Evolutionary conservation across 2,888 invertebrate genomes (phyloP).

Genomic region (Sialis fuliginosa): DNA sequence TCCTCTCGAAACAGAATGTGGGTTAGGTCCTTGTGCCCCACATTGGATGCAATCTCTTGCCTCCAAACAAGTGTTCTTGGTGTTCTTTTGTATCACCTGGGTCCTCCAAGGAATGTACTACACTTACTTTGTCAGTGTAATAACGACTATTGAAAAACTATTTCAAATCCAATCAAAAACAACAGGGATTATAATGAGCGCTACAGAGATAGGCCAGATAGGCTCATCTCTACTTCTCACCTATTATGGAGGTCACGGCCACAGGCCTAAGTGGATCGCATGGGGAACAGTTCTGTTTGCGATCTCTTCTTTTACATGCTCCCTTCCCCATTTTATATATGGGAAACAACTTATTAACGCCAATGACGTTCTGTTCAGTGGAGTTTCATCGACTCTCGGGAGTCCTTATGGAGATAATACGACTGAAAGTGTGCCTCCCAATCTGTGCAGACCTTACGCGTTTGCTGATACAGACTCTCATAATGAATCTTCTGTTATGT

Average conservation of each 20-base stretch:
- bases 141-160: constrained; percentile 83
- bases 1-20: constrained; percentile 46
- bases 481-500: constrained; percentile 9
- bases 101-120: constrained; percentile 82
- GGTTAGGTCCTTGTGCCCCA: constrained; percentile 63
- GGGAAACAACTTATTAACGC: constrained; percentile 51
- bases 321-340: constrained; percentile 73
- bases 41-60: constrained; percentile 60
- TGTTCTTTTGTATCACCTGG: constrained; percentile 76
- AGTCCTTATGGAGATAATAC: constrained; percentile 13
- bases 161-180: constrained; percentile 85
- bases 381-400: constrained; percentile 16
- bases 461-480: constrained; percentile 8
- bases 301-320: constrained; percentile 69
- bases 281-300: constrained; percentile 83
- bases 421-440: constrained; percentile 19
- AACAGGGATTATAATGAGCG: constrained; percentile 75
- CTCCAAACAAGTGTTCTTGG: constrained; percentile 75
- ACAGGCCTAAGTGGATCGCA: constrained; percentile 85
- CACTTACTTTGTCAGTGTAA: constrained; percentile 85
- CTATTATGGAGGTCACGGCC: constrained; percentile 81
- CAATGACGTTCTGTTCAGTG: constrained; percentile 26
- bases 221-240: constrained; percentile 74
- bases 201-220: constrained; percentile 86
- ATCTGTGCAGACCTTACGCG: constrained; percentile 21